Conservation (phyloP, 2,113 vertebrate species). For the Pachycephala philippinensis region DNA sequence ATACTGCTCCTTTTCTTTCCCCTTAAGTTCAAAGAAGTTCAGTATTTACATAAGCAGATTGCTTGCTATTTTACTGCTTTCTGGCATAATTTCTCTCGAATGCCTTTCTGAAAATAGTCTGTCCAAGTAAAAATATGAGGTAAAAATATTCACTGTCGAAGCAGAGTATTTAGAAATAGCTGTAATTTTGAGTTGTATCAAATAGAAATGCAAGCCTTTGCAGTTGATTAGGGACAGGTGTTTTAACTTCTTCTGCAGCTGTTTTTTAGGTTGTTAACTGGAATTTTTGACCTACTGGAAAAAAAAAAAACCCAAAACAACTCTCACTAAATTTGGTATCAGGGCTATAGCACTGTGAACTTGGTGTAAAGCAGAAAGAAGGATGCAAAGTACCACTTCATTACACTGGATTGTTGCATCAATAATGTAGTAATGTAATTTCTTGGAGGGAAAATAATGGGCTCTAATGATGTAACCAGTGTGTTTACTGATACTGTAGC, state of each 20-base stretch:
- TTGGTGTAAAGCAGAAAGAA: not conserved
- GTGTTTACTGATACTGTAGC: not conserved
- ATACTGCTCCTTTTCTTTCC: not conserved
- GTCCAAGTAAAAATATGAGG: constrained; percentile 10
- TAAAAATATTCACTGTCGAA: constrained; percentile 1
- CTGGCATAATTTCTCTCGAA: not conserved
- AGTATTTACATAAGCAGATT: not conserved
- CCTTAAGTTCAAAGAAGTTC: not conserved
- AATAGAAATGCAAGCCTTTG: not conserved
- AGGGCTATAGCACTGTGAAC: not conserved
- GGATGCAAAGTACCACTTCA: not conserved
- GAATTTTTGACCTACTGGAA: not conserved
- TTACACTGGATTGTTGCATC: not conserved
- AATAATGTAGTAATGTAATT: constrained; percentile 10
- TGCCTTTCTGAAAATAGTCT: constrained; percentile 40
- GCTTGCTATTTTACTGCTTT: not conserved
- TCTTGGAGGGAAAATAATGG: constrained; percentile 8
- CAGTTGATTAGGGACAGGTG: constrained; percentile 32
- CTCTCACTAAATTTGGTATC: not conserved
- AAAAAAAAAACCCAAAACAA: not conserved
- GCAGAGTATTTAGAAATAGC: constrained; percentile 21
- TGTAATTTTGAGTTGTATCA: not conserved
- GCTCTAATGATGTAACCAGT: not conserved
- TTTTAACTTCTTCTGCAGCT: not conserved
- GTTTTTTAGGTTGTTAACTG: not conserved